Percentiles rank a stretch among this genome's conserved stretches.
Conservation (phyloP, 1,140 invertebrate genomes). For the Lordiphosa stackelbergi region DNA sequence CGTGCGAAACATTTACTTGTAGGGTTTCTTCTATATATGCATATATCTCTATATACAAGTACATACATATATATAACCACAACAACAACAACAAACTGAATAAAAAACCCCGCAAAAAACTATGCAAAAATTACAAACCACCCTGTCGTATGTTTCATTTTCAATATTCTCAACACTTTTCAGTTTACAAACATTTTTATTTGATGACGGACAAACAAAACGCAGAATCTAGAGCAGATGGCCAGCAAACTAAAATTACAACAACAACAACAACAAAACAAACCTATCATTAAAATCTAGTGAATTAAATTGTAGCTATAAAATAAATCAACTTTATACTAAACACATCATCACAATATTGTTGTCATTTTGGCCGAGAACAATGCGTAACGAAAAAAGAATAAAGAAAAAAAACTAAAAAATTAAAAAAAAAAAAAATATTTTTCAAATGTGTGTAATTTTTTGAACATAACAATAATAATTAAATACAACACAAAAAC, state of each 20-base stretch:
- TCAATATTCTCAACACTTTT: neutral
- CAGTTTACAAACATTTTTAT: constrained; percentile 1
- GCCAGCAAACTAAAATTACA: constrained; percentile 52
- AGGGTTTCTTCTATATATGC: constrained; percentile 43
- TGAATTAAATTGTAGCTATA: constrained; percentile 65
- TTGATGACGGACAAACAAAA: constrained; percentile 16
- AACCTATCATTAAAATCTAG: constrained; percentile 60
- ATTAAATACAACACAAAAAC: constrained; percentile 27
- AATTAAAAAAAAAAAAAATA: constrained; percentile 37
- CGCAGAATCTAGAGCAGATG: constrained; percentile 15
- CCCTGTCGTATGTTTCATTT: constrained; percentile 55
- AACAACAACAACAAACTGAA: constrained; percentile 44
- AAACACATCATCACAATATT: constrained; percentile 27
- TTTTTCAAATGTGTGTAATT: constrained; percentile 76
- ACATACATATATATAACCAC: constrained; percentile 31
- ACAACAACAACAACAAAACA: constrained; percentile 1
- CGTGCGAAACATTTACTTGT: constrained; percentile 40
- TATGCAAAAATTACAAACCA: constrained; percentile 45
- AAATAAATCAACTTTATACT: constrained; percentile 49
- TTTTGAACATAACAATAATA: constrained; percentile 72
- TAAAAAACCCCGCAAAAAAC: constrained; percentile 49
- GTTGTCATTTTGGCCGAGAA: constrained; percentile 48
- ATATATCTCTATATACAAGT: constrained; percentile 30
- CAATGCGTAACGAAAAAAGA: constrained; percentile 22
- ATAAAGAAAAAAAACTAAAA: constrained; percentile 24